Evolutionary conservation across 2,888 invertebrate genomes (phyloP), one percentile per base, ranked within the genome.

Genomic region (Trachelus iudaicus): DNA sequence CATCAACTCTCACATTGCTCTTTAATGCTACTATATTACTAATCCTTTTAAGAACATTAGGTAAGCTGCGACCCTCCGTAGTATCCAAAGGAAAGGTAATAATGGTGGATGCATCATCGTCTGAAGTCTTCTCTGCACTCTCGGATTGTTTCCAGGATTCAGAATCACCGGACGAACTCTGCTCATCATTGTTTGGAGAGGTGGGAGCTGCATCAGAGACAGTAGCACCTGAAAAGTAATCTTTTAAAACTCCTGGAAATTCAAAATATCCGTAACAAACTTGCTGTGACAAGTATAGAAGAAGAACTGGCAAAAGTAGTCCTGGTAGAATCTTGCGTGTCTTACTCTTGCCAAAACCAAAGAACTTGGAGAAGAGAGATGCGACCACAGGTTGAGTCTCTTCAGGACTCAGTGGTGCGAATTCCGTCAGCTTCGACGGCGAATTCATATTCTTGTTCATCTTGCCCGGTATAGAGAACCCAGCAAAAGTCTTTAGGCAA

Each of bases 11-110:
- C 92, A 97, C 97, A 88, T 94, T 95, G 86, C 95, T 95, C 86
- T 96, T 96, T 77, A 95, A 92, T n/a, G 96, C 97, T 73, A 98
- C 93, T 75, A 98, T 94, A 90, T 96, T 97, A 88, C 97, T 97
- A 75, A 98, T 97, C 85, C 98, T 94, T 87, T 95, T 96, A 33
- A 98, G 92, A 80, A 98, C 97, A 93, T 96, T 97, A 0, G 96
- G 95, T 86, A 98, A 93, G 90, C 96, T 97, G 79, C 96, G 93
- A n/a, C 95, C 96, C 90, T 96, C 96, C 30, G 93, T 92, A 73
- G 94, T 93, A 77, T 94, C 94, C 31, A 94, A 93, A 71, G 92
- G 88, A 85, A 90, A 92, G 76, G 87, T 89, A 73, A 88, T 86
- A 30, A 87, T 82, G 80, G 86, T 87, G 0, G 85, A 80, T 33